Base-by-base conservation (phyloP, 2,797 vertebrate genomes). In the Rhinogobio ventralis region DNA sequence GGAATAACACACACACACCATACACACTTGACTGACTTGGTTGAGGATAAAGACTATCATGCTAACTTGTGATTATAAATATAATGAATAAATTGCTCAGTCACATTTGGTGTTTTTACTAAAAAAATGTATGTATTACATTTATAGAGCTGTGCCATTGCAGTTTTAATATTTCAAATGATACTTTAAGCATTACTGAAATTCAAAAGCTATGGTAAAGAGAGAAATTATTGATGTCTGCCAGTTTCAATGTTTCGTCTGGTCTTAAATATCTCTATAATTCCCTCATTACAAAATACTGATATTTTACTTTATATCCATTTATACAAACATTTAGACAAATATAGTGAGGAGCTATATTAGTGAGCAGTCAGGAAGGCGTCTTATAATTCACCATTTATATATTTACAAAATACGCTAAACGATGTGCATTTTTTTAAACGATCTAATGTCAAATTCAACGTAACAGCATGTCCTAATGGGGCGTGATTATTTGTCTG, bases 271-370 rank as follows among this genome's bases (percentile, higher is more conserved):
- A 69, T 69, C 62, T 68, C n/a, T 55, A 46, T 72, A 83, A 39
- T 39, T 60, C 11, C 60, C 62, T 30, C 36, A 33, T 79, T 74
- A 79, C 36, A 76, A 85, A 88, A 69, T 85, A 78, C 53, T 39
- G 33, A 67, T 75, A 45, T 86, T 64, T 79, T 51, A 81, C 39
- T 73, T 74, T 75, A 62, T 67, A 75, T 84, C 17, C n/a, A 74
- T 78, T 79, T 83, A 73, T 82, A 85, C 84, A 88, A 81, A 88
- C 79, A 76, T 84, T 68, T 87, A 80, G 55, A 87, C 77, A 64
- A 60, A 75, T 77, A 84, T 79, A 81, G 39, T 25, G 13, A 57
- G 5, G 60, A 75, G 77, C 77, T 74, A 68, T 85, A 28, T 79
- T 30, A 85, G 67, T 53, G 45, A 76, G 36, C 60, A 80, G 78